Evolutionary conservation across 2,888 invertebrate genomes (phyloP).

Genomic region (Parnassius glacialis): DNA sequence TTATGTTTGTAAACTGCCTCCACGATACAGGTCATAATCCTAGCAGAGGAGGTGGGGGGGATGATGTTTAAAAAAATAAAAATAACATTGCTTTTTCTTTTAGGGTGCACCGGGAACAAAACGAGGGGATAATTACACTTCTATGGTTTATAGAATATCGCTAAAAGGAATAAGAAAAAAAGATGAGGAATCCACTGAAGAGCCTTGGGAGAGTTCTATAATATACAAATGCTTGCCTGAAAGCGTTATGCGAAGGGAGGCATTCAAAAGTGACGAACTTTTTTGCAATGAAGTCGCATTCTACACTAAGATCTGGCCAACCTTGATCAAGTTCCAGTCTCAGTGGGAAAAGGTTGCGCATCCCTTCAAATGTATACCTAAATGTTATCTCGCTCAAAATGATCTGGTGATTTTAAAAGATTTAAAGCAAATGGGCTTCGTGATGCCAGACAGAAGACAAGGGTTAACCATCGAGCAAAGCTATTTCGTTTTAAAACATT

Average conservation of each 20-base stretch:
- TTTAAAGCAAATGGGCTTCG: conserved; percentile 79
- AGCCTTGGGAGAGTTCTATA: conserved; percentile 83
- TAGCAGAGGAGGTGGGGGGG: too few species aligned
- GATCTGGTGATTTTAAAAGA: conserved; percentile 83
- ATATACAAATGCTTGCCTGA: conserved; percentile 87
- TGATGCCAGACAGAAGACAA: conserved; percentile 83
- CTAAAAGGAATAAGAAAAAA: conserved; percentile 75
- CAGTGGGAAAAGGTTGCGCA: conserved; percentile 59
- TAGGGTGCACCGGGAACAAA: conserved; percentile 86
- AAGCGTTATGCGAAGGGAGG: conserved; percentile 82
- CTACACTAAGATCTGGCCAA: conserved; percentile 86
- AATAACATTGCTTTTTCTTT: conserved; percentile 1
- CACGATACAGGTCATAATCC: too few species aligned
- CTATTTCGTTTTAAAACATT: conserved; percentile 78
- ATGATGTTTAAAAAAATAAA: too few species aligned
- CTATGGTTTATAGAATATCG: conserved; percentile 85
- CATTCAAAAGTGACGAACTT: conserved; percentile 85
- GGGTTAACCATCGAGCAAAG: conserved; percentile 83
- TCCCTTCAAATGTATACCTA: conserved; percentile 80
- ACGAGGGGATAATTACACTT: conserved; percentile 88
- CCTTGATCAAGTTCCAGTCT: conserved; percentile 81
- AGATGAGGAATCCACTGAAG: conserved; percentile 46
- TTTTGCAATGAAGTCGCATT: conserved; percentile 88
- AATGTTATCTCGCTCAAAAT: conserved; percentile 81
- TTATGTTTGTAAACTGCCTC: too few species aligned